Percentiles rank a stretch among this genome's conserved stretches.
These are phyloP conservation scores for Mechanitis mazaeus DNA, from an alignment of 2,888 invertebrate genomes.

Conservation along the genomic window DNA sequence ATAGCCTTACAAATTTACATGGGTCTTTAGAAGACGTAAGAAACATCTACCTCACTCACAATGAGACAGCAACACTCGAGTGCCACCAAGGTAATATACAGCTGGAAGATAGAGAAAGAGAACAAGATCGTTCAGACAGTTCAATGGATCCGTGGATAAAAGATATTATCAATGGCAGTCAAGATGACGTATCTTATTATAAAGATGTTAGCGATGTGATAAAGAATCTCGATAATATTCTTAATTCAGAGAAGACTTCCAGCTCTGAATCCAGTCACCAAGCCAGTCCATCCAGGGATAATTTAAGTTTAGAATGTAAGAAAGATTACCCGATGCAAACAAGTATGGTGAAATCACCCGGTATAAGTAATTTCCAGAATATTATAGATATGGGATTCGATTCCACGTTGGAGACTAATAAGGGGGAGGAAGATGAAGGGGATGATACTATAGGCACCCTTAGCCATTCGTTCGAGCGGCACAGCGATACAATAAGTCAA, in stretches of 20 bases:
- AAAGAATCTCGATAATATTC: conserved; percentile 79
- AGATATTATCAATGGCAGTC: conserved; percentile 75
- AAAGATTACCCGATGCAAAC: conserved; percentile 63
- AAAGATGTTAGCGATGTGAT: conserved; percentile 79
- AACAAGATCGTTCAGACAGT: conserved; percentile 58
- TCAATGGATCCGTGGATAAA: conserved; percentile 78
- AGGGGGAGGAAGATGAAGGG: conserved; percentile 52
- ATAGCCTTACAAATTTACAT: conserved; percentile 80
- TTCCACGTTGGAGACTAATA: conserved; percentile 39
- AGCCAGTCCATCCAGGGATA: conserved; percentile 72
- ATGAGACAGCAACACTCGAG: conserved; percentile 58
- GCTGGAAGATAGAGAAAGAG: conserved; percentile 50
- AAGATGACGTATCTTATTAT: conserved; percentile 78
- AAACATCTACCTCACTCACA: conserved; percentile 67
- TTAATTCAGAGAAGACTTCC: conserved; percentile 78
- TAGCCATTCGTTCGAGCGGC: conserved; percentile 68
- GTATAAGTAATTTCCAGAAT: conserved; percentile 67
- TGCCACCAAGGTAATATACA: conserved; percentile 62
- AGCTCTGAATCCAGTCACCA: conserved; percentile 77
- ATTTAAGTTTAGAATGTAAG: conserved; percentile 66
- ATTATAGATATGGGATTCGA: conserved; percentile 55
- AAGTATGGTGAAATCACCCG: conserved; percentile 67
- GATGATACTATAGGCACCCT: conserved; percentile 66
- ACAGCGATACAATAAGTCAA: conserved; percentile 63
- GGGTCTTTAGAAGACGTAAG: conserved; percentile 81